phyloP scores from a whole-genome alignment of 2,888 invertebrate genomes.

The Smittia sp. region DNA sequence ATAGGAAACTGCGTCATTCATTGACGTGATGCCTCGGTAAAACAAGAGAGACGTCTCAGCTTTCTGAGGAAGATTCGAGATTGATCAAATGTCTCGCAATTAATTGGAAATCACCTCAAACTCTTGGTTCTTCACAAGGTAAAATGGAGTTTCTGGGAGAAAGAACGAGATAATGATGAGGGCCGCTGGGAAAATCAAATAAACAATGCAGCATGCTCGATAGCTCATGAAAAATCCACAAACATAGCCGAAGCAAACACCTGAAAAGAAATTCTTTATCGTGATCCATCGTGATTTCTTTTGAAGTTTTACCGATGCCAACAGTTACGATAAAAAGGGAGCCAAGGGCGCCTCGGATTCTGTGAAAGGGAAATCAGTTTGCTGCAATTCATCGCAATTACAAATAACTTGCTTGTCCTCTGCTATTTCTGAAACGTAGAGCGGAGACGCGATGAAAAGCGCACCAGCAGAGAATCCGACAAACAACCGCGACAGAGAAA shows the following conservation, averaged over 20 bases:
- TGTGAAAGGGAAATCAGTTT: not conserved
- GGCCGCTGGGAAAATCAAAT: no score
- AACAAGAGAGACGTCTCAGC: not conserved
- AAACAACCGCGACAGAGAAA: not conserved
- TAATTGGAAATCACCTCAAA: not conserved
- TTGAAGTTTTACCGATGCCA: no score
- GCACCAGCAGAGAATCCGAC: constrained; percentile 12
- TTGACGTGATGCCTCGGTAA: not conserved
- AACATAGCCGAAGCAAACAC: no score
- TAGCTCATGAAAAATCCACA: not conserved
- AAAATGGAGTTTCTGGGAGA: not conserved
- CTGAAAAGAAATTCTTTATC: no score
- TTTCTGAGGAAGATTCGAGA: not conserved
- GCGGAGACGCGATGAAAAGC: not conserved
- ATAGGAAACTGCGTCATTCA: not conserved
- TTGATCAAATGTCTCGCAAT: not conserved
- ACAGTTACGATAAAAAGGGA: not conserved
- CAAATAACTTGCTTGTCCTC: not conserved
- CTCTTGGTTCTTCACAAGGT: not conserved
- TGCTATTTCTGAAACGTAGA: constrained; percentile 24
- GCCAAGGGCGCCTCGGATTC: not conserved
- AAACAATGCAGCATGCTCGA: not conserved
- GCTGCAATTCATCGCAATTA: not conserved
- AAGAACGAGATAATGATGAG: not conserved
- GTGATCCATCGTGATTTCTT: no score